phyloP scores from a whole-genome alignment of 2,888 invertebrate genomes.

The Timema podura region DNA sequence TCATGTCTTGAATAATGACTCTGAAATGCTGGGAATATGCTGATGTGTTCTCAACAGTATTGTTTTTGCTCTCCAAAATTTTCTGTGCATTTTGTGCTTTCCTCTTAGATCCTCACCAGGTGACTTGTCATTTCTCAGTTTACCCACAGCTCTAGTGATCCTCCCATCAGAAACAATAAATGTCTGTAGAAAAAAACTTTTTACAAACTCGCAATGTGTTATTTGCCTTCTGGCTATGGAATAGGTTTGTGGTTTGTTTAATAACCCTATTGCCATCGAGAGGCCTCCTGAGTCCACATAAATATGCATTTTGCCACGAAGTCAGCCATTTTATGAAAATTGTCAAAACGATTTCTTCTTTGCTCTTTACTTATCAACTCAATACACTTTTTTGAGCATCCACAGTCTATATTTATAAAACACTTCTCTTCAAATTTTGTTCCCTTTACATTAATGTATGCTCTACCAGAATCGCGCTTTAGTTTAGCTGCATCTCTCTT shows the following conservation, averaged over 20 bases:
- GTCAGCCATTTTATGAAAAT: not conserved
- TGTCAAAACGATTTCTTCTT: not conserved
- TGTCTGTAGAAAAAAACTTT: not conserved
- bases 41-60: not conserved
- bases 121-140: not conserved
- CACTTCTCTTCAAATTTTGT: not conserved
- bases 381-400: constrained; percentile 1
- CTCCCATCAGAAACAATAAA: not conserved
- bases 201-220: constrained; percentile 7
- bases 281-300: not conserved
- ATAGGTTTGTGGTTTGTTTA: not conserved
- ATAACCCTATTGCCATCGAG: not conserved
- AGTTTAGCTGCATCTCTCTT: not conserved
- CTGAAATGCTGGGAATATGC: constrained; percentile 1
- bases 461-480: not conserved
- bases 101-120: not conserved
- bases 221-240: not conserved
- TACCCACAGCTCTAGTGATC: not conserved
- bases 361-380: not conserved
- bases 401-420: not conserved
- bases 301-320: constrained; percentile 5
- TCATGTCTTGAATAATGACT: constrained; percentile 12
- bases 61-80: not conserved
- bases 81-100: not conserved
- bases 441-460: not conserved